phyloP scores from a whole-genome alignment of 2,888 invertebrate species.

The Tipula confusa region DNA sequence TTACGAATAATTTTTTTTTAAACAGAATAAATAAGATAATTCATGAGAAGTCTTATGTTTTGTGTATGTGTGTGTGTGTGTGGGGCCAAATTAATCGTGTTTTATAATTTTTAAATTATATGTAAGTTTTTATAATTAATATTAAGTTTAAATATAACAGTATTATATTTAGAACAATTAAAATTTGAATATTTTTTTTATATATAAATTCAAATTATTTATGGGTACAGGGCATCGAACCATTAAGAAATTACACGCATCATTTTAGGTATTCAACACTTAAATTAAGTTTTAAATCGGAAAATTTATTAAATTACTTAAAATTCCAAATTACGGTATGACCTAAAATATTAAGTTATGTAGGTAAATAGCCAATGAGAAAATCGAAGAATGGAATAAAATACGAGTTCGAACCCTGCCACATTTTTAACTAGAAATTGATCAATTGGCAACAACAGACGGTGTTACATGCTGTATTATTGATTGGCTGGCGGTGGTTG shows the following conservation, averaged over 20 bases:
- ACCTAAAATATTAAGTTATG: not conserved
- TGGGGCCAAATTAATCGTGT: not conserved
- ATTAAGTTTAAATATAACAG: not conserved
- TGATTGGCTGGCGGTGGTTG: constrained; percentile 32
- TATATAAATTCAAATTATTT: not conserved
- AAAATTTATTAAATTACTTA: not conserved
- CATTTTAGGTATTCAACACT: not conserved
- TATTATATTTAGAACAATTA: not conserved
- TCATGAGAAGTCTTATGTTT: not conserved
- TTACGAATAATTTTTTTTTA: not conserved
- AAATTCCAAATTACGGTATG: not conserved
- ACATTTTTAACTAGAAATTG: not conserved
- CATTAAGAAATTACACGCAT: not conserved
- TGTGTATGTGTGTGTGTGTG: no score
- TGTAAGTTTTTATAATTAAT: not conserved
- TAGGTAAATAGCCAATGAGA: not conserved
- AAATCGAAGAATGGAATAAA: not conserved
- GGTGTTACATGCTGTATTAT: not conserved
- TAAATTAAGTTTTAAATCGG: not conserved
- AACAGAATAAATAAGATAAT: not conserved
- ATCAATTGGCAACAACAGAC: constrained; percentile 25
- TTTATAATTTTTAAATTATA: not conserved
- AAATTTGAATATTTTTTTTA: not conserved
- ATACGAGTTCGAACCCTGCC: not conserved
- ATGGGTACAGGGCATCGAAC: not conserved